Base-by-base conservation (phyloP, 1,140 invertebrate species). In the Bathynomus jamesi region DNA sequence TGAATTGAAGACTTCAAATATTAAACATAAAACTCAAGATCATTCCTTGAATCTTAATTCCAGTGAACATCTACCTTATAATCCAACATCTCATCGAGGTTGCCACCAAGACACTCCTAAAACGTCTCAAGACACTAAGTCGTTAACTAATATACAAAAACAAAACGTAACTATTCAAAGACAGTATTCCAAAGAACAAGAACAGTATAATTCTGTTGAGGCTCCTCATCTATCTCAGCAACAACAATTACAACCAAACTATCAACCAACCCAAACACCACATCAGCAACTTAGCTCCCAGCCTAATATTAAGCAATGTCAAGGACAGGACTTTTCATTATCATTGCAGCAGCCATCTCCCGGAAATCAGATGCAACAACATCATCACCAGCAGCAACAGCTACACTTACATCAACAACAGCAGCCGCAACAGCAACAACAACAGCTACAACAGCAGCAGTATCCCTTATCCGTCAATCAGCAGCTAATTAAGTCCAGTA, bases 391-490 rank as follows among this genome's bases (percentile, higher is more conserved):
- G 28, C 25, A 29, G 25, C 60, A 69, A 28, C 67, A 67, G 28
- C 7, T 46, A 46, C 65, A 67, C 28, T 31, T 46, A 11, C 28
- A 69, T 13, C 67, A 69, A 17, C 67, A 69, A n/a, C 29, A 30
- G n/a, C 32, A 61, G 2, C 3, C 21, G 28, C 25, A 29, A 21
- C 60, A 69, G 25, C 67, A n/a, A n/a, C n/a, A n/a, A n/a, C n/a
- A n/a, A n/a, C n/a, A n/a, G n/a, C n/a, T n/a, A n/a, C n/a, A 64
- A 21, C 62, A 64, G 62, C 62, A 64, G 7, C 62, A 64, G 62
- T 29, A 64, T 53, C 21, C 40, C 13, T 2, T 53, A 53, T 21
- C 40, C 5, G 13, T 21, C 21, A 53, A 53, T 53, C 21, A 11
- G 1, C 40, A 53, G 13, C 11, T 53, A 53, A 53, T 53, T 11